Base-by-base conservation (phyloP, 2,888 invertebrate genomes). In the Dysmachus trigonus region DNA sequence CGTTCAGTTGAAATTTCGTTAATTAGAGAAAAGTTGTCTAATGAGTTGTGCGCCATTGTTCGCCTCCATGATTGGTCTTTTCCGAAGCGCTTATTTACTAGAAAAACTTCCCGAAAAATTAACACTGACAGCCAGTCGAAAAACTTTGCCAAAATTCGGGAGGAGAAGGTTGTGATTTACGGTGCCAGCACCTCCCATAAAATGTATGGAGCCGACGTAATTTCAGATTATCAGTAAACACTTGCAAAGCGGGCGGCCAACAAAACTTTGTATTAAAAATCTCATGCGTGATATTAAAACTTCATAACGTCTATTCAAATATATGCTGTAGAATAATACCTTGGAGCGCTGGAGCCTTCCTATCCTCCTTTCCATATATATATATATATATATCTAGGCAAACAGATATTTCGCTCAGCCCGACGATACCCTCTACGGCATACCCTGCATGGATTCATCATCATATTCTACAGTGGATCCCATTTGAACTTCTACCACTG, bases 1-100 rank as follows among this genome's bases (percentile, higher is more conserved):
- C 91, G 90, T 90, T 91, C 89, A 90, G 91, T 89, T 91, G 90
- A 91, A 91, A 90, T 91, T 91, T 91, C 89, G 90, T 90, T 91
- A 91, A 91, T 91, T 91, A 91, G 91, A 91, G 91, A 91, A 91
- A 91, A 91, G 90, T 91, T 91, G 88, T 89, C 88, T 87, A 83
- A 83, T 72, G 83, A 83, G 83, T 83, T 83, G 72, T 72, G n/a
- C 81, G 53, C 62, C 81, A 82, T 82, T 82, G 81, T 82, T 82
- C 62, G 31, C 15, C 22, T 73, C 35, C 35, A 72, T 83, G 83
- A 83, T 83, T 71, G 72, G 83, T 13, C 83, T 72, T 83, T 83
- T 83, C 72, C 15, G 15, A 18, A 35, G 13, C 38, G 30, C 33
- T 83, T 62, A 72, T 71, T 83, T 83, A 83, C 53, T 72, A 31